Percentiles rank a stretch among this genome's conserved stretches.
Conservation (phyloP, 2,113 vertebrate genomes). For the Boulengeromyrus knoepffleri region DNA sequence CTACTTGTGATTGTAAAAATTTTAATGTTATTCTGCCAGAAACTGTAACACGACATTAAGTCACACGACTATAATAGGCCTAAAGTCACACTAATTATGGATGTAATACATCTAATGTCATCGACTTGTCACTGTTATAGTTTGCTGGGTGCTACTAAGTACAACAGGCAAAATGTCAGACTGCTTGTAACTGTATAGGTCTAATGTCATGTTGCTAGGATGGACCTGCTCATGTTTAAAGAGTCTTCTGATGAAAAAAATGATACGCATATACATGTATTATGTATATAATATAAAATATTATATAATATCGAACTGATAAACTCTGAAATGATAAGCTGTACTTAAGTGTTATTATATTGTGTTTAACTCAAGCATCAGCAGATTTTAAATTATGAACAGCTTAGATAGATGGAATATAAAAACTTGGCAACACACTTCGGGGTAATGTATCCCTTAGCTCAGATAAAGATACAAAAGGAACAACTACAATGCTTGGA, state of each 20-base stretch:
- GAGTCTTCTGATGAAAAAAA: background rate
- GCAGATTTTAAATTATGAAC: background rate
- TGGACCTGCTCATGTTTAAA: background rate
- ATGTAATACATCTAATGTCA: background rate
- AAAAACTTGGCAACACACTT: background rate
- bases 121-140: background rate
- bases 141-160: background rate
- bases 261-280: background rate
- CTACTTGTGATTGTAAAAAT: background rate
- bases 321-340: background rate
- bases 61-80: background rate
- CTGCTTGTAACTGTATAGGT: background rate
- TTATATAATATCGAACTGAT: background rate
- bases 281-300: background rate
- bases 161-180: background rate
- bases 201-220: background rate
- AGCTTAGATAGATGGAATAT: background rate
- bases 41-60: background rate
- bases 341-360: background rate
- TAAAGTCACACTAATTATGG: background rate
- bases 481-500: background rate
- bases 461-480: background rate
- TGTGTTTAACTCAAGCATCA: background rate
- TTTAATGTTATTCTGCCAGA: background rate
- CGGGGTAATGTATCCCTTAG: background rate